A percentile compares a stretch with the other conserved stretches of the same genome.
These are phyloP conservation scores for Morpho helenor DNA, from an alignment of 2,888 invertebrate genomes.

Conservation along the genomic window DNA sequence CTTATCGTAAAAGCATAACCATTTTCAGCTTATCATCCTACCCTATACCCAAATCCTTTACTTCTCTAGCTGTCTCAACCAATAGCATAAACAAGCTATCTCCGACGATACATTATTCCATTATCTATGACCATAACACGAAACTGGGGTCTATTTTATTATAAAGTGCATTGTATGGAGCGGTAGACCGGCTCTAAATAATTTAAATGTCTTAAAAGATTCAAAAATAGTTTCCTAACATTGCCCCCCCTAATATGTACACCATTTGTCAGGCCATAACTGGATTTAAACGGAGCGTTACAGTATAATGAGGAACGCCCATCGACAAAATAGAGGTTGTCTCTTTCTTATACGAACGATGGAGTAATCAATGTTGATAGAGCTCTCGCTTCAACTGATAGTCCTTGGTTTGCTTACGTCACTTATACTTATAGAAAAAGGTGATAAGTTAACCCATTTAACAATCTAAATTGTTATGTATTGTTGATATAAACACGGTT, in stretches of 20 bases:
- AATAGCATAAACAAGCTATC: conserved; percentile 74
- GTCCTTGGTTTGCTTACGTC: conserved; percentile 57
- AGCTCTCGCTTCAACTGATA: conserved; percentile 52
- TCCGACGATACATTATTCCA: conserved; percentile 70
- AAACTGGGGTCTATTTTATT: conserved; percentile 74
- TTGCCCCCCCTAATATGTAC: conserved; percentile 78
- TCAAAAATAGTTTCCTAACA: conserved; percentile 80
- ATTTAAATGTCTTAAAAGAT: conserved; percentile 80
- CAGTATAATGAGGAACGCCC: conserved; percentile 62
- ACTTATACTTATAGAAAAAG: conserved; percentile 51
- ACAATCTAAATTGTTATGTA: conserved; percentile 33
- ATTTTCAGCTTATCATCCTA: conserved; percentile 50
- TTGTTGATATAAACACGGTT: background rate
- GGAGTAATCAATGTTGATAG: conserved; percentile 17
- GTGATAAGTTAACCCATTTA: conserved; percentile 40
- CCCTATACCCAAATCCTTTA: conserved; percentile 64
- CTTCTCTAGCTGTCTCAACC: conserved; percentile 63
- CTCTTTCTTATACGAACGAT: conserved; percentile 38
- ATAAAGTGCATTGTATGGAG: conserved; percentile 75
- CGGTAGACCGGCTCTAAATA: conserved; percentile 74
- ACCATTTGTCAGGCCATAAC: conserved; percentile 79
- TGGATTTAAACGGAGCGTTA: conserved; percentile 75
- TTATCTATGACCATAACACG: conserved; percentile 74
- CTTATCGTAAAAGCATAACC: conserved; percentile 48
- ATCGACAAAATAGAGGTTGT: conserved; percentile 39